Evolutionary conservation across 2,888 invertebrate genomes (phyloP).

Genomic region (Aspidiotus destructor): DNA sequence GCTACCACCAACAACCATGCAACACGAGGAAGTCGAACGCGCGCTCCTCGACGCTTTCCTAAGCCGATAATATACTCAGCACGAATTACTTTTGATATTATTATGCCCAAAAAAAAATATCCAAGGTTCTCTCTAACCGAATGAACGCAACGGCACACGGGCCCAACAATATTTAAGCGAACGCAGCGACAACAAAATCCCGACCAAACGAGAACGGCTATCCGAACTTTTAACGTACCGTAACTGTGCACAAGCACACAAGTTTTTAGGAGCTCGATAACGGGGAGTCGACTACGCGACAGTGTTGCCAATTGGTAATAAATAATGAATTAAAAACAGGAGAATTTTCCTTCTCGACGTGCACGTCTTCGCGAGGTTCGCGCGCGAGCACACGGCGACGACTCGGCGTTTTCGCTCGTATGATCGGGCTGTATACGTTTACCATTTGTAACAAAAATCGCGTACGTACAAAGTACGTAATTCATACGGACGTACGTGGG

Average conservation of each 20-base stretch:
- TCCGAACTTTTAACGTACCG: constrained; percentile 16
- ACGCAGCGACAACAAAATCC: constrained; percentile 2
- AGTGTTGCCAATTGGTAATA: constrained; percentile 27
- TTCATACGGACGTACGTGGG: too few relatives aligned
- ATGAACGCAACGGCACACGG: background rate
- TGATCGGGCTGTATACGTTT: background rate
- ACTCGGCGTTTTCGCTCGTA: background rate
- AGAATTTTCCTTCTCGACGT: background rate
- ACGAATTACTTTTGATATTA: too few relatives aligned
- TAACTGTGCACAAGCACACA: constrained; percentile 18
- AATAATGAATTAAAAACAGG: constrained; percentile 2
- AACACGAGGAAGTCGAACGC: too few relatives aligned
- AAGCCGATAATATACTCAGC: too few relatives aligned
- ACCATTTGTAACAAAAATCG: background rate
- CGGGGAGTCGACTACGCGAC: constrained; percentile 26
- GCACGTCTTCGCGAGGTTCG: background rate
- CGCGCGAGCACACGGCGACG: background rate
- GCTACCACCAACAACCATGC: too few relatives aligned
- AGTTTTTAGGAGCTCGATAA: constrained; percentile 23
- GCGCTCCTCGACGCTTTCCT: too few relatives aligned
- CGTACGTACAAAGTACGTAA: background rate
- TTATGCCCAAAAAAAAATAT: too few relatives aligned
- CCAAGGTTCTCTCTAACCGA: too few relatives aligned
- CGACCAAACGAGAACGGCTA: constrained; percentile 20
- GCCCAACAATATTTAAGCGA: background rate